Conservation (phyloP, 2,797 vertebrate genomes). For the Brachyrhaphis roseni region DNA sequence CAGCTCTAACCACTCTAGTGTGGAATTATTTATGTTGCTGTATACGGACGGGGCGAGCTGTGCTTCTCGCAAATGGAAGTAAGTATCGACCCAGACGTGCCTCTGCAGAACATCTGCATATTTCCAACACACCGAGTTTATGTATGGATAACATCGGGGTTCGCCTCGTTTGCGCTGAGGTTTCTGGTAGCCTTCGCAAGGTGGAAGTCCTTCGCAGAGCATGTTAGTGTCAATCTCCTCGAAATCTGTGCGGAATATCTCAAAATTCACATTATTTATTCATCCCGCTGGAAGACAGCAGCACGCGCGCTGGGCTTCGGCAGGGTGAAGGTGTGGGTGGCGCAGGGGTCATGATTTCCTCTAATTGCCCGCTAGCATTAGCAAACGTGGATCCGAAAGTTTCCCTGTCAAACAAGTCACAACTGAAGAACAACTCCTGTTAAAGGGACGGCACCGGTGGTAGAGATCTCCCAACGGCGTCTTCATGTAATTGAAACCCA, state of each 20-base stretch:
- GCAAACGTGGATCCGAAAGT: constrained; percentile 57
- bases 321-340: constrained; percentile 1
- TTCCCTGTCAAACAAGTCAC: constrained; percentile 60
- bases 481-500: background rate
- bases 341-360: constrained; percentile 16
- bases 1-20: constrained; percentile 38
- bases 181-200: constrained; percentile 46
- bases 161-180: constrained; percentile 57
- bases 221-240: constrained; percentile 49
- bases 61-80: constrained; percentile 58
- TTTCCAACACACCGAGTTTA: constrained; percentile 20
- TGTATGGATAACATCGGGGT: constrained; percentile 2
- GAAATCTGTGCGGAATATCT: constrained; percentile 49
- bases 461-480: background rate
- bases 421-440: constrained; percentile 6
- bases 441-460: background rate
- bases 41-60: constrained; percentile 53
- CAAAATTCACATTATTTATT: constrained; percentile 70
- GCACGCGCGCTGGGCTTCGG: constrained; percentile 32
- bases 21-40: constrained; percentile 64
- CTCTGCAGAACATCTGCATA: constrained; percentile 29
- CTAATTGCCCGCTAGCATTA: constrained; percentile 62
- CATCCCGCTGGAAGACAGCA: constrained; percentile 41
- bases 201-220: constrained; percentile 40
- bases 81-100: constrained; percentile 49